Evolutionary conservation across 2,888 invertebrate species (phyloP).

Genomic region (Andrena trimmerana): DNA sequence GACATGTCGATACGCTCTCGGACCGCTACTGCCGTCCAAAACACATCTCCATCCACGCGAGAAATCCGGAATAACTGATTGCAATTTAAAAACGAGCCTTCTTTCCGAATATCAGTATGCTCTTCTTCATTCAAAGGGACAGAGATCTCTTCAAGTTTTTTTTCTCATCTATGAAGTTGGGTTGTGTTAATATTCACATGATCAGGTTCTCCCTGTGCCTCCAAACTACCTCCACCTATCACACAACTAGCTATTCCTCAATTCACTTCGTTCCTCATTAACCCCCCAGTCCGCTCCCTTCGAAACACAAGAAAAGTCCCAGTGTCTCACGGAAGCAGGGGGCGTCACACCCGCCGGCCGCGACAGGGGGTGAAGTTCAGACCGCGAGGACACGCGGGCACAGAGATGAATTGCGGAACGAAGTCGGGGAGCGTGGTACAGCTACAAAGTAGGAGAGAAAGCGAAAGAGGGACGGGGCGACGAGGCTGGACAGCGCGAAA

Average conservation of each 20-base stretch:
- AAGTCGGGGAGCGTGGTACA: slow-evolving; percentile 53
- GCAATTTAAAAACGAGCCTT: not conserved
- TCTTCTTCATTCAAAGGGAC: not conserved
- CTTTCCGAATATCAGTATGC: not conserved
- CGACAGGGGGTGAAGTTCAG: slow-evolving; percentile 51
- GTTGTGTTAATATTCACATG: too few species aligned
- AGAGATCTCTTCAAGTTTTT: too few species aligned
- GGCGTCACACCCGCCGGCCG: slow-evolving; percentile 20
- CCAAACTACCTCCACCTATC: not conserved
- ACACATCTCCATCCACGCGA: slow-evolving; percentile 42
- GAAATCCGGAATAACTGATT: slow-evolving; percentile 10
- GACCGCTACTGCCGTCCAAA: slow-evolving; percentile 39
- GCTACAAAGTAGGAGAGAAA: slow-evolving; percentile 37
- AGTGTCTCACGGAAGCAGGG: slow-evolving; percentile 18
- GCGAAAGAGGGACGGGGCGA: slow-evolving; percentile 31
- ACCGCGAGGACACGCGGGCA: slow-evolving; percentile 42
- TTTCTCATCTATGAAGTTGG: too few species aligned
- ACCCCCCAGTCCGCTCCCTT: not conserved
- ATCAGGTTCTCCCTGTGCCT: not conserved
- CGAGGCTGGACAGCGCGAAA: slow-evolving; percentile 32
- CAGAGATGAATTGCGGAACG: slow-evolving; percentile 77
- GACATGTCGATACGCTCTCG: slow-evolving; percentile 66
- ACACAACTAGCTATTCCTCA: not conserved
- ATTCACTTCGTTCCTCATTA: slow-evolving; percentile 5
- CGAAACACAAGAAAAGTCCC: not conserved